A percentile compares a stretch with the other conserved stretches of the same genome.
These are phyloP conservation scores for Prolemur simus DNA, from an alignment of 2,113 vertebrate species.

Conservation along the genomic window DNA sequence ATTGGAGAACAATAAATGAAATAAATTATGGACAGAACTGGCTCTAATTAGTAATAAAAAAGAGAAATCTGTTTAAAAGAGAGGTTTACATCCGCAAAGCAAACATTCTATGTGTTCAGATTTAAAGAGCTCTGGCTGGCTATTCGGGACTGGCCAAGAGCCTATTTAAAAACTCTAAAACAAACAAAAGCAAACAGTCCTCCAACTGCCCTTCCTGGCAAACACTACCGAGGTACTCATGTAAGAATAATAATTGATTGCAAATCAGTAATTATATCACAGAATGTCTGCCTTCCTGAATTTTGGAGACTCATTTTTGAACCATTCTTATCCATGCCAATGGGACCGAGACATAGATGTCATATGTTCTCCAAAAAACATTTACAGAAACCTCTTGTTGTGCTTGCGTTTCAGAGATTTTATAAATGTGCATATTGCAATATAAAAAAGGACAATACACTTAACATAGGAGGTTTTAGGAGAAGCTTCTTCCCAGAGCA, in stretches of 20 bases:
- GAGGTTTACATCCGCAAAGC: not conserved
- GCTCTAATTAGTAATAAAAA: not conserved
- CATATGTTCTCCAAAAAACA: not conserved
- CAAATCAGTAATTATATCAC: not conserved
- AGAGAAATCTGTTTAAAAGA: not conserved
- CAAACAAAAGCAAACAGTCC: not conserved
- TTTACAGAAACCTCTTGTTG: not conserved
- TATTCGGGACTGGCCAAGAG: not conserved
- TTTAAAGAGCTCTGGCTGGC: not conserved
- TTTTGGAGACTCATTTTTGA: not conserved
- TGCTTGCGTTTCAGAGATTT: not conserved
- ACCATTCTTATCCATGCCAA: not conserved
- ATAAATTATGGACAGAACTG: not conserved
- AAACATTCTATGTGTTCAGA: not conserved
- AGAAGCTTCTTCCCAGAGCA: not conserved
- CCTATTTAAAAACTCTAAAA: not conserved
- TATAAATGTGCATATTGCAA: not conserved
- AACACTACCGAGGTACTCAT: not conserved
- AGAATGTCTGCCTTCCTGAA: not conserved
- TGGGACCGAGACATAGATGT: not conserved
- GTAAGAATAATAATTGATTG: not conserved
- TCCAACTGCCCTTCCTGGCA: not conserved
- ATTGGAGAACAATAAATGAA: not conserved
- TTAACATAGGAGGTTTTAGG: not conserved
- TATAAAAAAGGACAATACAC: not conserved